Evolutionary conservation across 2,797 vertebrate species (phyloP).

Genomic region (Acropternis orthonyx): DNA sequence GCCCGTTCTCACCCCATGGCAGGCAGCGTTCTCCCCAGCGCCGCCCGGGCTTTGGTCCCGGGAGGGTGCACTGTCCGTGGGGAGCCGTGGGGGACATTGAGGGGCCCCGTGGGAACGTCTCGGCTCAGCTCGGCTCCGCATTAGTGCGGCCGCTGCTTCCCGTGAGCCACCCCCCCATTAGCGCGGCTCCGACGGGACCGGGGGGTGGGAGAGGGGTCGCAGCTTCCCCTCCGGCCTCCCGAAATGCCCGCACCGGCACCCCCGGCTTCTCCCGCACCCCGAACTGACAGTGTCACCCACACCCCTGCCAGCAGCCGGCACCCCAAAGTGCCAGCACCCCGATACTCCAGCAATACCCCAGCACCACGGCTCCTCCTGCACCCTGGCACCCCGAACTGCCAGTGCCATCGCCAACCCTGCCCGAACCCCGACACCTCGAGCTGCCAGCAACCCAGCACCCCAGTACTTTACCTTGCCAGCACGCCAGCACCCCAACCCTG

Average conservation of each 20-base stretch:
- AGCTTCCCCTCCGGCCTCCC: background rate
- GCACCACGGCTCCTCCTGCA: background rate
- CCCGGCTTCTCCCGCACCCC: background rate
- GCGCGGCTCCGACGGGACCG: background rate
- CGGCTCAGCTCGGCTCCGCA: background rate
- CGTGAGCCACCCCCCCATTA: background rate
- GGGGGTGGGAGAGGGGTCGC: background rate
- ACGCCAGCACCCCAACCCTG: no score
- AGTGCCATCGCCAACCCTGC: background rate
- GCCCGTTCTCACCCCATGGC: background rate
- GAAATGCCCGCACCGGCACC: background rate
- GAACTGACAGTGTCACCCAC: no score
- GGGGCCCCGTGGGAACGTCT: background rate
- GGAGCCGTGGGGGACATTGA: background rate
- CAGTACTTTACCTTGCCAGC: background rate
- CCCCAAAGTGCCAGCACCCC: background rate
- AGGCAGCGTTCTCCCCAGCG: background rate
- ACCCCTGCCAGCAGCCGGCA: background rate
- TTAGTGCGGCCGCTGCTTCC: background rate
- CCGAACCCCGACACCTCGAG: no score
- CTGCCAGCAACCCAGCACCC: background rate
- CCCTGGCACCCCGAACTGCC: background rate
- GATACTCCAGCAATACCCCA: background rate
- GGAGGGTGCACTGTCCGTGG: background rate
- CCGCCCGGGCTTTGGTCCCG: background rate